Conservation (phyloP, 2,888 invertebrate genomes). For the Hypomecis atomaria region DNA sequence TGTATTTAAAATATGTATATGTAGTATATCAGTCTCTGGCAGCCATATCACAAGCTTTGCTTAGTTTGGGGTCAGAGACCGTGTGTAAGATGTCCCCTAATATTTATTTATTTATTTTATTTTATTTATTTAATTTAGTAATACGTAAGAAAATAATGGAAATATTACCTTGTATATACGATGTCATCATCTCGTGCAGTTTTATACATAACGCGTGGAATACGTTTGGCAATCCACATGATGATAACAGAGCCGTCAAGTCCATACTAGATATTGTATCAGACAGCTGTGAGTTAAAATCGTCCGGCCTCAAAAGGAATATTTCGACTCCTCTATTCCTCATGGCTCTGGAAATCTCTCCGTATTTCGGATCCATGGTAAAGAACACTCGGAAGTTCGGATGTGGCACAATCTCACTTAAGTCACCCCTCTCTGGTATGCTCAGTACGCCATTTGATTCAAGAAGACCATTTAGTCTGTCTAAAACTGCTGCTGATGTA, state of each 20-base stretch:
- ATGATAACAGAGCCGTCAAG: constrained; percentile 71
- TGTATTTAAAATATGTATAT: too few species aligned
- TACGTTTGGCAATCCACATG: constrained; percentile 68
- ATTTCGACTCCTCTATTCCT: constrained; percentile 98
- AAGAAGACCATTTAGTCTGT: constrained; percentile 96
- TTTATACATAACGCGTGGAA: constrained; percentile 68
- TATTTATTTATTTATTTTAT: too few species aligned
- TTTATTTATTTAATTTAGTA: too few species aligned
- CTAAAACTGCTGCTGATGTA: constrained; percentile 97
- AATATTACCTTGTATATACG: constrained; percentile 73
- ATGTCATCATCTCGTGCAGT: constrained; percentile 73
- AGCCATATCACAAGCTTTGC: too few species aligned
- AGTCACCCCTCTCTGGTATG: constrained; percentile 95
- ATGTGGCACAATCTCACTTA: constrained; percentile 93
- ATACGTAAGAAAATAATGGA: neutral
- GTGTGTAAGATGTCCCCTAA: too few species aligned
- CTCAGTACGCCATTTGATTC: constrained; percentile 96
- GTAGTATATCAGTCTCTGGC: too few species aligned
- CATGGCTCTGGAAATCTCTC: constrained; percentile 99
- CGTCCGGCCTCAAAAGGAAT: constrained; percentile 68
- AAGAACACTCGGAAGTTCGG: constrained; percentile 96
- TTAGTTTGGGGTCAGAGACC: too few species aligned
- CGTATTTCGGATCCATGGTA: constrained; percentile 97
- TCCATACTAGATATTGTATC: constrained; percentile 74
- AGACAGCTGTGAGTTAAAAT: constrained; percentile 59